Conservation (phyloP, 2,888 invertebrate species). For the Brassicogethes aeneus region DNA sequence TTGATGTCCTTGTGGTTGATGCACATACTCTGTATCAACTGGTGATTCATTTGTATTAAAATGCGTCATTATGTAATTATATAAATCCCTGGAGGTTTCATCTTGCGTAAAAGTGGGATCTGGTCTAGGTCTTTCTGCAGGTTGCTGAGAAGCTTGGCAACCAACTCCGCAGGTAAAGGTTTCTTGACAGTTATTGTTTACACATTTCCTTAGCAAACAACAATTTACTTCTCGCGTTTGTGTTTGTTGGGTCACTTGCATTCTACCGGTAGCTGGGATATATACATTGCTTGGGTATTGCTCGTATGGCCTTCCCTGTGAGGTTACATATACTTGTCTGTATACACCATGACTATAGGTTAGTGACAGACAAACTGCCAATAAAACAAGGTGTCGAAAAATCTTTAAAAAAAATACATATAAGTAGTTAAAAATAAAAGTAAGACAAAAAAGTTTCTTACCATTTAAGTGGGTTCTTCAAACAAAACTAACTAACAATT, state of each 20-base stretch:
- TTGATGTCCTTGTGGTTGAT: not conserved
- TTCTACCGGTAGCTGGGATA: not conserved
- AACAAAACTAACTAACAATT: too few species aligned
- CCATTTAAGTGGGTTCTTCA: not conserved
- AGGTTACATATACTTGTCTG: not conserved
- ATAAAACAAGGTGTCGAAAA: too few species aligned
- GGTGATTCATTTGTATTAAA: not conserved
- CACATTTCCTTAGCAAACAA: not conserved
- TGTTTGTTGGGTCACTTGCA: not conserved
- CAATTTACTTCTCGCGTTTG: not conserved
- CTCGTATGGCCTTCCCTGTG: not conserved
- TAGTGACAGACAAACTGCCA: too few species aligned
- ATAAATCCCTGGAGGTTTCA: too few species aligned
- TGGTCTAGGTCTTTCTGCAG: not conserved
- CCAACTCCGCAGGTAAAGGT: not conserved
- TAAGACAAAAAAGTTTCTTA: not conserved
- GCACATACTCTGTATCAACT: not conserved
- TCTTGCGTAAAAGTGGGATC: not conserved
- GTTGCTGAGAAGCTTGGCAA: not conserved
- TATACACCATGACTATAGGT: not conserved
- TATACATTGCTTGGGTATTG: not conserved
- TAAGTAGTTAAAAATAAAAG: too few species aligned
- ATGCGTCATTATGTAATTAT: too few species aligned
- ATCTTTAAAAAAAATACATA: too few species aligned
- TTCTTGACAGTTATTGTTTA: not conserved